These are phyloP conservation scores for Micrastur ruficollis DNA, from an alignment of 2,797 vertebrate species.

Conservation along the genomic window DNA sequence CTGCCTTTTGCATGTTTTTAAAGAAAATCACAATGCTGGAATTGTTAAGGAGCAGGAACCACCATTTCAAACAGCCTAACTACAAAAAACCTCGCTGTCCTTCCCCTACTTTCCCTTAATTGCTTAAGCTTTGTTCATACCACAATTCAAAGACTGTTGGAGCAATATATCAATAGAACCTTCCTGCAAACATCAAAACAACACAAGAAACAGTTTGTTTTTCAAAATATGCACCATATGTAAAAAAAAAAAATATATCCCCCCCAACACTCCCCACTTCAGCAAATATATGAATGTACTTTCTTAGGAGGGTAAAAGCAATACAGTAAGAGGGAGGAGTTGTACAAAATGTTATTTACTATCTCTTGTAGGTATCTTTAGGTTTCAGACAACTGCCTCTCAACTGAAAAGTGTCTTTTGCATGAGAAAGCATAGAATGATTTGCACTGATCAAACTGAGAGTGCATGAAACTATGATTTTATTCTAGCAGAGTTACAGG, in stretches of 20 bases:
- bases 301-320: neutral
- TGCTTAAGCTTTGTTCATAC: neutral
- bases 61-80: neutral
- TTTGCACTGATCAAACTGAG: conserved; percentile 42
- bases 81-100: neutral
- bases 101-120: neutral
- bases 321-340: neutral
- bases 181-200: neutral
- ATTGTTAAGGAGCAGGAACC: neutral
- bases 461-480: conserved; percentile 40
- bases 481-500: conserved; percentile 2
- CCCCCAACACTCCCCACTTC: neutral
- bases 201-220: neutral
- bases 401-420: neutral
- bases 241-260: neutral
- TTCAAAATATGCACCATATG: neutral
- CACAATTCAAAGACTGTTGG: neutral
- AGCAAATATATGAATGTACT: neutral
- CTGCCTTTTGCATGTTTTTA: neutral
- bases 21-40: neutral
- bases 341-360: neutral
- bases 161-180: neutral
- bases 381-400: neutral
- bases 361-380: neutral
- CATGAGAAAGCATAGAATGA: conserved; percentile 28